Evolutionary conservation across 2,797 vertebrate genomes (phyloP), one percentile per base, ranked within the genome.

Genomic region (Morelia viridis): DNA sequence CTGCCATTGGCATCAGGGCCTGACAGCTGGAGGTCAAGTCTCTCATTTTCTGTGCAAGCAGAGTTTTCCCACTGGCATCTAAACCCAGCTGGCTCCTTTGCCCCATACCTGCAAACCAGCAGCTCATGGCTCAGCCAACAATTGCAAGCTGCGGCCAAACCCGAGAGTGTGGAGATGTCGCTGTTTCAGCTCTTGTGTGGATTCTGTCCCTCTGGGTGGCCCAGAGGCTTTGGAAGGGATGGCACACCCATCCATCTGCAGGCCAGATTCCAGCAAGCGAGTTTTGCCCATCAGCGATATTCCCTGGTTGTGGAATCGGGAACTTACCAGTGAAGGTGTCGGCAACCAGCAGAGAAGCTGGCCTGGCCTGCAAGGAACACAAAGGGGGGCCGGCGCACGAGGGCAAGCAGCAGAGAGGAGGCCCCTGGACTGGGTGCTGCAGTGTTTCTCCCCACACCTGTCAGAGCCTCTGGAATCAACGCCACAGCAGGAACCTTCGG

Each of bases 391-490:
- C 28, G 12, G 11, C 12, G 28, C 28, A 5, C 64, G 11, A 28
- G 12, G 11, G n/a, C 28, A 12, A 31, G n/a, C 65, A 68, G 65
- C 65, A 0, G 5, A 15, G 13, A 68, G 64, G 22, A 24, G 2
- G 62, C 58, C 17, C 58, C 17, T 15, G 19, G 58, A 60, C 15
- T 4, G 15, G 5, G 57, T 7, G 3, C 10, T n/a, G 62, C 61
- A 8, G 2, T 5, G 22, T 62, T 24, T 62, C 41, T 53, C 50
- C 50, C 50, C 50, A 53, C 62, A 0, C 60, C 60, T 5, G 0
- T 31, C 5, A 0, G 65, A 15, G 65, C n/a, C 65, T 31, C 12
- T 0, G 0, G 65, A n/a, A 5, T 68, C n/a, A 0, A 5, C 1
- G 1, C 31, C 17, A 1, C 10, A 53, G 71, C 35, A 41, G 35